A percentile compares a stretch with the other conserved stretches of the same genome.
These are phyloP conservation scores for Himalopsyche anomala DNA, from an alignment of 2,888 invertebrate species.

Conservation along the genomic window DNA sequence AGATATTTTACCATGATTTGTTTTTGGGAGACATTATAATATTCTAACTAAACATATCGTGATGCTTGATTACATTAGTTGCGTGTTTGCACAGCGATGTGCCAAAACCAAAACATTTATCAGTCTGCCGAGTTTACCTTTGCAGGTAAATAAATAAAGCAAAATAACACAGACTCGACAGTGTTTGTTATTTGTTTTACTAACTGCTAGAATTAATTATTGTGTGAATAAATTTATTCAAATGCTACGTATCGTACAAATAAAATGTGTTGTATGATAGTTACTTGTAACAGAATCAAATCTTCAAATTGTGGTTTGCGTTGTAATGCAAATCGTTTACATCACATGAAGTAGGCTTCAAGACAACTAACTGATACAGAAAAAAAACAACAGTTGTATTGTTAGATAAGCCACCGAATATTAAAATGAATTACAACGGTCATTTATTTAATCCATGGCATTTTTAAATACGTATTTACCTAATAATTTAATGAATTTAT, in stretches of 20 bases:
- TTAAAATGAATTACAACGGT: no score
- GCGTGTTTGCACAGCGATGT: neutral
- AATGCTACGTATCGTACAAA: neutral
- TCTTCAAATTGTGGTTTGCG: no score
- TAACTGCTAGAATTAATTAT: conserved; percentile 20
- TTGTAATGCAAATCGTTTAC: no score
- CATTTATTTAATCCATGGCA: no score
- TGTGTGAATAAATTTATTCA: neutral
- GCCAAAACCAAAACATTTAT: neutral
- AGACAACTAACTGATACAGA: no score
- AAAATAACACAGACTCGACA: neutral
- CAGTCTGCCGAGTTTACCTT: neutral
- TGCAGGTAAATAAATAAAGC: conserved; percentile 22
- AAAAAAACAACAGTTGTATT: no score
- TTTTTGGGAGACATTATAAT: neutral
- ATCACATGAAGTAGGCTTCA: no score
- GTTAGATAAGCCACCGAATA: no score
- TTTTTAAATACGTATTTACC: no score
- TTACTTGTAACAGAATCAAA: neutral
- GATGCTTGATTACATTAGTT: neutral
- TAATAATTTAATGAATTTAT: no score
- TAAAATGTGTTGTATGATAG: neutral
- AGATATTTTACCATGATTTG: no score
- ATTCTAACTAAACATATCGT: neutral
- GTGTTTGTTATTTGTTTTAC: neutral